phyloP scores from a whole-genome alignment of 1,140 invertebrate genomes.

The Polypedilum vanderplanki region DNA sequence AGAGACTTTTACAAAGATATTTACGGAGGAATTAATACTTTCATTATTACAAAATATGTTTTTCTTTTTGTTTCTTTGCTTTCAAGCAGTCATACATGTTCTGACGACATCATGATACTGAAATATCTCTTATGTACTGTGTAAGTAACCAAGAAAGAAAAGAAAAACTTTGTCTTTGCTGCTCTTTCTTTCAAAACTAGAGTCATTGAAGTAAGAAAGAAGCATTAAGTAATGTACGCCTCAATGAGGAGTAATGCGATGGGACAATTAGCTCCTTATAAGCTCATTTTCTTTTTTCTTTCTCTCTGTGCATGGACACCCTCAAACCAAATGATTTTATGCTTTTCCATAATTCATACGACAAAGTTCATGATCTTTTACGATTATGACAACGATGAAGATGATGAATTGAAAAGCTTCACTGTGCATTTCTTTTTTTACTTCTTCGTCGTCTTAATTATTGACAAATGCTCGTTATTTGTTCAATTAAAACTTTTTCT shows the following conservation, averaged over 20 bases:
- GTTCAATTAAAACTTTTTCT: conserved; percentile 24
- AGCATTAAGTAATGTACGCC: neutral
- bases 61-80: neutral
- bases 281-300: too few relatives aligned
- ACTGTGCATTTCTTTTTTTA: neutral
- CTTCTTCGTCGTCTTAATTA: conserved; percentile 4
- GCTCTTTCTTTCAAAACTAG: neutral
- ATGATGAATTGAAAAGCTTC: neutral
- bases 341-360: neutral
- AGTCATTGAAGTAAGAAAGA: neutral
- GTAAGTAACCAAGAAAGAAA: neutral
- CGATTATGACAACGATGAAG: neutral
- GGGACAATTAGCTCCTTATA: neutral
- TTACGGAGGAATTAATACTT: conserved; percentile 23
- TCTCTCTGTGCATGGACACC: too few relatives aligned
- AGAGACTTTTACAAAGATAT: conserved; percentile 20
- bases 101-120: conserved; percentile 6
- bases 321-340: too few relatives aligned
- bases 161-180: neutral
- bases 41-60: conserved; percentile 28
- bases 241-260: neutral
- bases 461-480: conserved; percentile 26
- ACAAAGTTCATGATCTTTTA: conserved; percentile 23
- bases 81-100: neutral
- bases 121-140: neutral